These are phyloP conservation scores for Rhombomys opimus DNA, from an alignment of 2,113 vertebrate species.

Conservation along the genomic window DNA sequence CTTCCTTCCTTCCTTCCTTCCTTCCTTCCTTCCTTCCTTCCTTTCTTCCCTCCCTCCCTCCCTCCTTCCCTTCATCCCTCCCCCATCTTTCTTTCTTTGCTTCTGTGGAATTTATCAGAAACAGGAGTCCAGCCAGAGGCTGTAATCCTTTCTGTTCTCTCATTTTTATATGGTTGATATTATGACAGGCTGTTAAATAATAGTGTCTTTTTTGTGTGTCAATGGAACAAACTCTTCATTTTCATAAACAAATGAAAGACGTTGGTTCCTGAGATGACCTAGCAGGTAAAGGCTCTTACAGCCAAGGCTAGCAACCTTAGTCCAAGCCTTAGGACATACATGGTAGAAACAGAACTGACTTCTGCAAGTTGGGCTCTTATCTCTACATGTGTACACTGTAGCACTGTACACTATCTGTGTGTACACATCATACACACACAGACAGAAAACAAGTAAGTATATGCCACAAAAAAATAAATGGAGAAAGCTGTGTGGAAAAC, in stretches of 20 bases:
- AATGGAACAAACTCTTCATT: neutral
- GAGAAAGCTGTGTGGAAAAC: neutral
- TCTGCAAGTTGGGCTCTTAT: too few species aligned
- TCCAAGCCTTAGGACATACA: too few species aligned
- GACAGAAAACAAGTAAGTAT: too few species aligned
- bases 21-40: too few species aligned
- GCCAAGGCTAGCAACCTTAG: neutral
- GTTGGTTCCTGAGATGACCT: too few species aligned
- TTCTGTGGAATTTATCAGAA: constrained; percentile 33
- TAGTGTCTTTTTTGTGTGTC: neutral
- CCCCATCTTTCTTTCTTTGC: neutral
- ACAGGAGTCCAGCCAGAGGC: neutral
- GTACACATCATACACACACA: neutral
- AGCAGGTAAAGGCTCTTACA: neutral
- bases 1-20: too few species aligned
- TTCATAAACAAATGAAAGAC: neutral
- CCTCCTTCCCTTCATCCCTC: too few species aligned
- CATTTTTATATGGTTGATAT: neutral
- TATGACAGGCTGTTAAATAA: neutral
- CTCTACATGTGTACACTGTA: neutral
- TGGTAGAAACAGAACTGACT: neutral
- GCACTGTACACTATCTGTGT: too few species aligned
- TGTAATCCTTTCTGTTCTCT: neutral
- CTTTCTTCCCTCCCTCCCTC: too few species aligned
- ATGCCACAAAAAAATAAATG: neutral